Evolutionary conservation across 2,113 vertebrate species (phyloP).

Genomic region (Sturnus vulgaris): DNA sequence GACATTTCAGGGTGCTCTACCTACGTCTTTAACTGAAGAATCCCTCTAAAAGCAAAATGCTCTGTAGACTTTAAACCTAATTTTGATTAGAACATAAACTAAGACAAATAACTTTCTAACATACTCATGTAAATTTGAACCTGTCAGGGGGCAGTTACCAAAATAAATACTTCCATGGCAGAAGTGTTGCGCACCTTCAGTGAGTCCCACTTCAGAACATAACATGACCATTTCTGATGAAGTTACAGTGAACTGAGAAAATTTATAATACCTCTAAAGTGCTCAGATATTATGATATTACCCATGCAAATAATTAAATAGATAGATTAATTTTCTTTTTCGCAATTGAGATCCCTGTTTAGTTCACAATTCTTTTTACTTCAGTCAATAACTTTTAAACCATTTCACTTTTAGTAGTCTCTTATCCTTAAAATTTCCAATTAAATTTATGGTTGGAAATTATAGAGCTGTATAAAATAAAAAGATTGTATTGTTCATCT

Average conservation of each 20-base stretch:
- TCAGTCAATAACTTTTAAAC: background rate
- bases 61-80: background rate
- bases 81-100: background rate
- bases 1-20: background rate
- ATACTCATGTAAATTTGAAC: background rate
- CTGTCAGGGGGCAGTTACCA: background rate
- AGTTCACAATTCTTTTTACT: conserved; percentile 21
- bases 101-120: background rate
- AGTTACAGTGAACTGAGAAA: background rate
- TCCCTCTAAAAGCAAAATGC: background rate
- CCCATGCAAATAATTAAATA: background rate
- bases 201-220: background rate
- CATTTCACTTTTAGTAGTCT: background rate
- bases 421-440: background rate
- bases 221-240: background rate
- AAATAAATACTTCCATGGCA: background rate
- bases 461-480: background rate
- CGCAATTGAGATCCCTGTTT: background rate
- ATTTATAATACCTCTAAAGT: background rate
- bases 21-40: background rate
- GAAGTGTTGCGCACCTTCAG: background rate
- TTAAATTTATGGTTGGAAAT: conserved; percentile 26
- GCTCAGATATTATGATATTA: background rate
- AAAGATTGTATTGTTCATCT: background rate
- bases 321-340: background rate